phyloP scores from a whole-genome alignment of 2,113 vertebrate genomes.

The Calyptomena viridis region DNA sequence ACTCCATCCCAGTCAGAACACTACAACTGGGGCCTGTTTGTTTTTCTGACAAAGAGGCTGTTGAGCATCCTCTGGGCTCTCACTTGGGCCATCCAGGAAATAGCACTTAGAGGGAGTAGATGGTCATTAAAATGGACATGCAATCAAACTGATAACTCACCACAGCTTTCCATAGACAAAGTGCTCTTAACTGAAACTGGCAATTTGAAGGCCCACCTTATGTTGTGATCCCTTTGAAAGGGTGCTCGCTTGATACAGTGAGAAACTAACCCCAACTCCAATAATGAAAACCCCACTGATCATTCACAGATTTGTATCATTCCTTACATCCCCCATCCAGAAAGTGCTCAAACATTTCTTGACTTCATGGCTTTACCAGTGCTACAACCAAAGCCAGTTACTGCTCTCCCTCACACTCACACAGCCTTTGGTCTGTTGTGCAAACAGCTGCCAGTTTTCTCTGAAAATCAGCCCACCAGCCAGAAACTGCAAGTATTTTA shows the following conservation, averaged over 20 bases:
- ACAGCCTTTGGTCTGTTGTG: neutral
- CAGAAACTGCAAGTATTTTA: neutral
- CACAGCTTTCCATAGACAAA: neutral
- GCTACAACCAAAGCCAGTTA: rapidly evolving
- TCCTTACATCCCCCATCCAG: neutral
- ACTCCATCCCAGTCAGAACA: rapidly evolving
- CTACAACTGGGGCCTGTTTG: rapidly evolving
- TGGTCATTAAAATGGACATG: neutral
- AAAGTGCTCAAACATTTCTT: neutral
- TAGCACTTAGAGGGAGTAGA: neutral
- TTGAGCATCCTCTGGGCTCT: neutral
- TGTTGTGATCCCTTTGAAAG: neutral
- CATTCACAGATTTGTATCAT: neutral
- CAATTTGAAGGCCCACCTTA: neutral
- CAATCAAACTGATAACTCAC: neutral
- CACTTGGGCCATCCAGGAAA: neutral
- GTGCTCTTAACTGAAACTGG: neutral
- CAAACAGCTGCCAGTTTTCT: neutral
- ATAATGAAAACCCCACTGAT: neutral
- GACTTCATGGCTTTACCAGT: neutral
- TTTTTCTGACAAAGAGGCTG: neutral
- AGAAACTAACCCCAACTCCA: neutral
- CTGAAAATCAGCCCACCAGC: neutral
- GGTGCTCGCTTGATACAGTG: neutral
- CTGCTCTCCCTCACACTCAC: rapidly evolving